Evolutionary conservation across 2,113 vertebrate genomes (phyloP).

Genomic region (Chelonoidis abingdonii): DNA sequence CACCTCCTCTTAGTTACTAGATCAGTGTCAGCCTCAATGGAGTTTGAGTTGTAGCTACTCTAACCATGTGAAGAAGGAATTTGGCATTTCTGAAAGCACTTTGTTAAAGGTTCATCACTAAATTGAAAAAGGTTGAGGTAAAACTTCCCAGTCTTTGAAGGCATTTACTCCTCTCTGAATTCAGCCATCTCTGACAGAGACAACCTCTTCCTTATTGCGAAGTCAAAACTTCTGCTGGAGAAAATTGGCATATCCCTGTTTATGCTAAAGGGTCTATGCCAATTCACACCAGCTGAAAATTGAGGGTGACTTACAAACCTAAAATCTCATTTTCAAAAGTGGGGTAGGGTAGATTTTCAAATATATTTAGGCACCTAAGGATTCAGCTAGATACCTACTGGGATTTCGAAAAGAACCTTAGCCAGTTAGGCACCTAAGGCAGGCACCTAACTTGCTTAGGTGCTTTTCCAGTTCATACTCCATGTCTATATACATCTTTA

Average conservation of each 20-base stretch:
- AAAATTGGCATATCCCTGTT: not conserved
- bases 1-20: not conserved
- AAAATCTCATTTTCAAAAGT: not conserved
- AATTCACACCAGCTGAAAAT: not conserved
- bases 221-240: not conserved
- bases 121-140: not conserved
- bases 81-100: not conserved
- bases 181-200: not conserved
- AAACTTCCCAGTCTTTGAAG: not conserved
- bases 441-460: too few relatives aligned
- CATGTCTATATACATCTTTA: not conserved
- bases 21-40: not conserved
- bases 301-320: not conserved
- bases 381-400: not conserved
- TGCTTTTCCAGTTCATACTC: not conserved
- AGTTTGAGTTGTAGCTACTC: not conserved
- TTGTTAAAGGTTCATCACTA: not conserved
- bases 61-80: constrained; percentile 2
- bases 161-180: not conserved
- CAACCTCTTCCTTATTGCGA: not conserved
- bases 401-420: not conserved
- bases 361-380: not conserved
- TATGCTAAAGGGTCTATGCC: not conserved
- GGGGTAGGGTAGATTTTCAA: not conserved
- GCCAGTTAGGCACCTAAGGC: not conserved